Conservation (phyloP, 2,888 invertebrate genomes). For the Lepidonotus clava region DNA sequence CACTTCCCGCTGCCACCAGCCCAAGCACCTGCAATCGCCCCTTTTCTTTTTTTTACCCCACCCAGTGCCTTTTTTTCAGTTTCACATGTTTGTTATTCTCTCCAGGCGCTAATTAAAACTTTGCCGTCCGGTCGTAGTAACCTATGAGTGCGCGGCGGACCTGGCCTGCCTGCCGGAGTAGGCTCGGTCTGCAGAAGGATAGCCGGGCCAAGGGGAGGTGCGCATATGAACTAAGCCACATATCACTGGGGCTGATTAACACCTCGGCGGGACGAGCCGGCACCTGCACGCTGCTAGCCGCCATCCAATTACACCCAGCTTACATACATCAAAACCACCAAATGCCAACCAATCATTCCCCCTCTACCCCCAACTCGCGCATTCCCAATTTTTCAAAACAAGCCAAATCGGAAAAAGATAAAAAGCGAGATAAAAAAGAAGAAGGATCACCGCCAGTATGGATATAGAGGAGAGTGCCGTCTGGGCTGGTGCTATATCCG, state of each 20-base stretch:
- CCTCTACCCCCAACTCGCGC: neutral
- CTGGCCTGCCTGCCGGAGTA: neutral
- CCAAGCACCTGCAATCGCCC: neutral
- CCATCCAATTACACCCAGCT: conserved; percentile 44
- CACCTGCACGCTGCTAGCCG: conserved; percentile 24
- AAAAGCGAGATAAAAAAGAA: too few relatives aligned
- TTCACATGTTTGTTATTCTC: conserved; percentile 32
- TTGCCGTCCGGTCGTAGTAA: conserved; percentile 28
- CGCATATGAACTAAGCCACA: conserved; percentile 48
- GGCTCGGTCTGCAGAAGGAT: neutral
- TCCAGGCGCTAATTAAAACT: conserved; percentile 50
- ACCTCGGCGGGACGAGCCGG: neutral
- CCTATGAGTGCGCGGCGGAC: conserved; percentile 28
- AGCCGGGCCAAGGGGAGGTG: neutral
- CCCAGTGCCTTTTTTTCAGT: neutral
- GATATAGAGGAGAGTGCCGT: too few relatives aligned
- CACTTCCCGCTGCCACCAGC: neutral
- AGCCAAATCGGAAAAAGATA: too few relatives aligned
- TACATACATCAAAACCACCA: conserved; percentile 48
- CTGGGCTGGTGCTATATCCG: too few relatives aligned
- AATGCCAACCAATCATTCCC: neutral
- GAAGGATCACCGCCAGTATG: too few relatives aligned
- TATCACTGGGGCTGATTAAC: conserved; percentile 47
- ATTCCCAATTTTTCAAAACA: neutral
- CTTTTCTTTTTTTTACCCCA: too few relatives aligned